These are phyloP conservation scores for Dascillus cervinus DNA, from an alignment of 2,888 invertebrate genomes.

Conservation along the genomic window DNA sequence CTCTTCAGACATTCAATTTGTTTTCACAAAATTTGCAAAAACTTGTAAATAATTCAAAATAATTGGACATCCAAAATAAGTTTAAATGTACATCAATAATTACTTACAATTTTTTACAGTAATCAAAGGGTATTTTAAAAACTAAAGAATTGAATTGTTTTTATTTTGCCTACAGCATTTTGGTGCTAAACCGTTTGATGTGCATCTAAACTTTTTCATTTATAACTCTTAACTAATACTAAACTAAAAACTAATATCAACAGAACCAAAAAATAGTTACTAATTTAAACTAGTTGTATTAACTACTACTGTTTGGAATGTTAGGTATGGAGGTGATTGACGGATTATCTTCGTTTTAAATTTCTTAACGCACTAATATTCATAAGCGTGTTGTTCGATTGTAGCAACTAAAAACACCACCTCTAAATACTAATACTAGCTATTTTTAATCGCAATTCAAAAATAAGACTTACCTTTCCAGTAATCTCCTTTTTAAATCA, in stretches of 20 bases:
- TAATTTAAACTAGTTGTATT: conserved; percentile 1
- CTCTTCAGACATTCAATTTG: too few species aligned
- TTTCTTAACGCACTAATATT: conserved; percentile 28
- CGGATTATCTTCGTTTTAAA: not conserved
- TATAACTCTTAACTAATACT: too few species aligned
- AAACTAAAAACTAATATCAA: too few species aligned
- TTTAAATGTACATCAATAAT: too few species aligned
- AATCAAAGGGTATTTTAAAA: not conserved
- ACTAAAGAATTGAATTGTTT: not conserved
- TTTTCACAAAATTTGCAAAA: too few species aligned
- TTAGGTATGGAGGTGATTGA: conserved; percentile 11
- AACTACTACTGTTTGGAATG: conserved; percentile 10
- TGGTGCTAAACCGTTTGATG: not conserved
- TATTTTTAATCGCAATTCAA: not conserved
- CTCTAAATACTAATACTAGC: not conserved
- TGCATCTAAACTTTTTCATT: not conserved
- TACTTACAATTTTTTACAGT: too few species aligned
- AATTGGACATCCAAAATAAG: too few species aligned
- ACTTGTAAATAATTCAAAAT: too few species aligned
- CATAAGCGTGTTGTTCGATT: conserved; percentile 74
- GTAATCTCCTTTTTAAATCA: conserved; percentile 71
- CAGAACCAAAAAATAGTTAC: not conserved
- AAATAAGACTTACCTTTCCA: conserved; percentile 59
- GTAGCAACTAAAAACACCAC: conserved; percentile 76
- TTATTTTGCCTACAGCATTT: not conserved